Base-by-base conservation (phyloP, 2,797 vertebrate genomes). In the Hippopotamyrus pictus region DNA sequence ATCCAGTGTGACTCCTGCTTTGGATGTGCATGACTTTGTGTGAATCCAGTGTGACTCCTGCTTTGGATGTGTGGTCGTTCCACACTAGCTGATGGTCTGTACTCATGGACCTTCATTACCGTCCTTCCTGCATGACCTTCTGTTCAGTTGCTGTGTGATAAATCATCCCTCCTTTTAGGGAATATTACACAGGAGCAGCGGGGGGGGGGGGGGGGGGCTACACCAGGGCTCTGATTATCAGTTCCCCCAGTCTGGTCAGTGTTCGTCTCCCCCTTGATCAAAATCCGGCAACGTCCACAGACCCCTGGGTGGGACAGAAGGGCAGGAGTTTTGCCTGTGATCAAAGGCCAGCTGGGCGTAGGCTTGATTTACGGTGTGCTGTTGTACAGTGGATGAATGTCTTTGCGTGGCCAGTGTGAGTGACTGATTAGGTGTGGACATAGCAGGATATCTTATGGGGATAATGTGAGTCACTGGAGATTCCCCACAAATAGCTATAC, bases 261-360 rank as follows among this genome's bases (percentile, higher is more conserved):
- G 82, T 85, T 51, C 22, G 22, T 48, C 44, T 37, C 17, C 37
- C 54, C 57, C 17, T 48, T 37, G n/a, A 29, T 48, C 44, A 89
- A 25, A 89, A 89, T n/a, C 25, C 1, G 29, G n/a, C 11, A 53
- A 9, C 19, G 2, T 86, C 11, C 17, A 9, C 83, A 46, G 19
- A 7, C 17, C 89, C 51, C 73, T 86, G 91, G 90, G 88, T 90
- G 91, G 93, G 93, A 92, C 91, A 89, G 87, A 91, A 91, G 91
- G 90, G 90, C 83, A 90, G 90, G 90, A 90, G 89, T 90, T 93
- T 93, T 91, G 92, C 83, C 88, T 90, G 53, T 93, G 93, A 95
- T 95, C 94, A 96, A 95, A 95, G 93, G 90, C 79, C 57, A 89
- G 90, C 93, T 92, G 89, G 88, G 92, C 91, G 84, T 89, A 44